Percentiles rank a stretch among this genome's conserved stretches.
These are phyloP conservation scores for Parotocinclus haroldoi DNA, from an alignment of 2,797 vertebrate species.

Conservation along the genomic window DNA sequence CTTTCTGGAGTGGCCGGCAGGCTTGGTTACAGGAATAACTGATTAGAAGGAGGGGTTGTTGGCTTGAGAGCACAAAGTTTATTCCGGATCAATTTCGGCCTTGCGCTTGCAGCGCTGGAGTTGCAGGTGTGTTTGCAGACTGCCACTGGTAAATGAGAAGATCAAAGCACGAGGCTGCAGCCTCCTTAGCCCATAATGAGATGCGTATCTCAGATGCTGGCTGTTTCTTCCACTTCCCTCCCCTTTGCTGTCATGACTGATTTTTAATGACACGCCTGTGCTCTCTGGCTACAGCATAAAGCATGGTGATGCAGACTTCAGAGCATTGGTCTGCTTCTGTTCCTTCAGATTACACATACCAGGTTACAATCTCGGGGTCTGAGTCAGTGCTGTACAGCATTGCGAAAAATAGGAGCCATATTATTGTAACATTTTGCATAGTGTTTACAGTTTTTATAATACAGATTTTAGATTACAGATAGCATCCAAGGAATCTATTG, in stretches of 20 bases:
- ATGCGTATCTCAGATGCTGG: slow-evolving; percentile 58
- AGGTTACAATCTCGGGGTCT: slow-evolving; percentile 18
- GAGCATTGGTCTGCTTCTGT: neutral
- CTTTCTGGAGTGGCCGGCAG: slow-evolving; percentile 10
- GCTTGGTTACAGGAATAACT: slow-evolving; percentile 28
- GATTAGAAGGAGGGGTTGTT: slow-evolving; percentile 6
- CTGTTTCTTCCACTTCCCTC: slow-evolving; percentile 35
- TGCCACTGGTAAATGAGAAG: slow-evolving; percentile 58
- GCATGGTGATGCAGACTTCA: too few species aligned
- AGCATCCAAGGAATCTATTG: slow-evolving; percentile 50
- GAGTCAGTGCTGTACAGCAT: slow-evolving; percentile 30
- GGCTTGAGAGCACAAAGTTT: slow-evolving; percentile 28
- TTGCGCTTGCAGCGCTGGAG: slow-evolving; percentile 39
- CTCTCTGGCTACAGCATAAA: slow-evolving; percentile 23
- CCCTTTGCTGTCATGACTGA: slow-evolving; percentile 55
- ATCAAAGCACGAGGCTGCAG: slow-evolving; percentile 55
- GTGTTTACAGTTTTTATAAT: slow-evolving; percentile 56
- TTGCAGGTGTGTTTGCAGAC: slow-evolving; percentile 45
- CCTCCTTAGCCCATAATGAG: slow-evolving; percentile 52
- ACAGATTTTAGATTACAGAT: slow-evolving; percentile 50
- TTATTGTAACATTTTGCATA: slow-evolving; percentile 51
- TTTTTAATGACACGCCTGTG: slow-evolving; percentile 59
- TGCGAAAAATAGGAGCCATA: slow-evolving; percentile 51
- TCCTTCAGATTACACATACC: neutral
- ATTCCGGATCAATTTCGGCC: slow-evolving; percentile 55